A percentile compares a stretch with the other conserved stretches of the same genome.
phyloP scores from a whole-genome alignment of 2,888 invertebrate genomes.

The Heteropelma amictum region DNA sequence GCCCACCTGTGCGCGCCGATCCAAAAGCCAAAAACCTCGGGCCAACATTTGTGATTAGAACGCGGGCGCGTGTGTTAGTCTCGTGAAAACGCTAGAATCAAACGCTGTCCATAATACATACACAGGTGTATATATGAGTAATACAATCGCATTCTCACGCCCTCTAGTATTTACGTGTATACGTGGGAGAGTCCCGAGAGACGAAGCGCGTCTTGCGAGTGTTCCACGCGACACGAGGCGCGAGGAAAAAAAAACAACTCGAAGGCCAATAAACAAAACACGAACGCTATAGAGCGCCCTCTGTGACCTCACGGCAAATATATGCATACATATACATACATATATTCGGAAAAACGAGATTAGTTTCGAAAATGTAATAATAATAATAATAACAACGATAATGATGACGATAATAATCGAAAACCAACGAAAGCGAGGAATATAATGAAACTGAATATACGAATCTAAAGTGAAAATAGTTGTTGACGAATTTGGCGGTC shows the following conservation, averaged over 20 bases:
- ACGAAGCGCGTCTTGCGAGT: conserved; percentile 29
- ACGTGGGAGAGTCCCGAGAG: conserved; percentile 7
- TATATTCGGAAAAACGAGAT: not conserved
- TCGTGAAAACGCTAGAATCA: conserved; percentile 17
- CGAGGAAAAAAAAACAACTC: not conserved
- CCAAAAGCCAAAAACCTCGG: conserved; percentile 26
- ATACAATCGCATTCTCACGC: conserved; percentile 19
- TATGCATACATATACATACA: not conserved
- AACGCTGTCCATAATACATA: conserved; percentile 17
- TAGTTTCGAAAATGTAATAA: not conserved
- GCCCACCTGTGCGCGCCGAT: conserved; percentile 33
- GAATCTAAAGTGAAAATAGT: not conserved
- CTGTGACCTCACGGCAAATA: conserved; percentile 1
- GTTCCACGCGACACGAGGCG: conserved; percentile 15
- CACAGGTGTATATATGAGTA: conserved; percentile 21
- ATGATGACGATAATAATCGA: no score
- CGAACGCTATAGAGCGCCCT: not conserved
- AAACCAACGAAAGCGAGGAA: not conserved
- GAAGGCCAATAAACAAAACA: conserved; percentile 24
- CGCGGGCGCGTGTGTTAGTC: not conserved
- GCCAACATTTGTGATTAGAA: conserved; percentile 3
- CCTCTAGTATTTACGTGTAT: not conserved
- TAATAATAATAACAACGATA: not conserved
- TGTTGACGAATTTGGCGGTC: not conserved
- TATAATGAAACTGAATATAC: not conserved